Evolutionary conservation across 2,888 invertebrate genomes (phyloP), one percentile per base, ranked within the genome.

Genomic region (Phrixothrix hirtus): DNA sequence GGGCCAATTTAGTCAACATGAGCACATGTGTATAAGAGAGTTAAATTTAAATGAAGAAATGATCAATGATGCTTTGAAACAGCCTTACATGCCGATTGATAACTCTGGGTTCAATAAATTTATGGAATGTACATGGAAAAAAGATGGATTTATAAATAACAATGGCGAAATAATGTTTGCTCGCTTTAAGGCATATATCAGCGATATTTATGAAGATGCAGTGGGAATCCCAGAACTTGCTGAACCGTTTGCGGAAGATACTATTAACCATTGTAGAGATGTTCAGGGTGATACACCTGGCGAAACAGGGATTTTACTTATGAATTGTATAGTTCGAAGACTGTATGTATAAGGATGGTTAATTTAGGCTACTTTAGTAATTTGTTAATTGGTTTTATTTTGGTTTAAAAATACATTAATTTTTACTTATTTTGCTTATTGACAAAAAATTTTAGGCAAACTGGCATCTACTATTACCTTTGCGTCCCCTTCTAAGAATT

Each of bases 111-210:
- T 46, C 4, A 47, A 42, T 14, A 11, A 46, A 11, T 52, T 52
- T 27, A 52, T 52, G 42, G 46, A 52, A 15, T 52, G 52, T 11
- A 27, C 42, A 2, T 52, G 52, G 52, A 52, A 37, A 15, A 35
- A 35, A 30, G 52, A 52, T 25, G 46, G 46, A 12, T 35, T 42
- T 9, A 21, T 52, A 16, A 36, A 46, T 6, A 15, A 16, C 2
- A 27, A 46, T 14, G 52, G 52, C 2, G 31, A 25, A 1, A 27
- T 52, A 4, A n/a, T 13, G 5, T 42, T 30, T 27, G n/a, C 36
- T 4, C 1, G 6, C 2, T 36, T 47, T 15, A 29, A 31, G n/a
- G 13, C 9, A 16, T 52, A 42, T 26, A 31, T 52, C n/a, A 39
- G 26, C 27, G 32, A 27, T 17, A 42, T 36, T 1, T 35, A 41